phyloP scores from a whole-genome alignment of 2,888 invertebrate species.

The Drosophila pegasa region DNA sequence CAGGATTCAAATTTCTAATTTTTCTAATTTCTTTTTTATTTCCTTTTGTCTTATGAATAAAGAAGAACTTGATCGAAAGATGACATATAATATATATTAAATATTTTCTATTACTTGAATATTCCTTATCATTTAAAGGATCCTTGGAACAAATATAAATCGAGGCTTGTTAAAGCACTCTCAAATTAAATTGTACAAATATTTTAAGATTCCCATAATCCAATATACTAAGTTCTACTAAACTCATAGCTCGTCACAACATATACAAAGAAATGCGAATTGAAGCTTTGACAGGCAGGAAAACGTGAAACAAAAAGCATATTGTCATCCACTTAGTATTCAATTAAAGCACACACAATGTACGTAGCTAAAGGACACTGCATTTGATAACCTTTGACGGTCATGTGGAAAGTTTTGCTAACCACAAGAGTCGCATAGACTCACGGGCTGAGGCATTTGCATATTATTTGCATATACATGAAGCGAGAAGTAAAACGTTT shows the following conservation, averaged over 20 bases:
- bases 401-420: constrained; percentile 48
- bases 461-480: constrained; percentile 79
- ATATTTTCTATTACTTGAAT: too few species aligned
- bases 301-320: constrained; percentile 18
- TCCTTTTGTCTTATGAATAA: neutral
- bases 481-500: constrained; percentile 48
- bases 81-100: neutral
- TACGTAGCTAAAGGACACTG: constrained; percentile 26
- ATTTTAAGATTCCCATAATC: neutral
- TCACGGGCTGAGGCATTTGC: constrained; percentile 59
- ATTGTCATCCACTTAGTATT: constrained; percentile 52
- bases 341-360: constrained; percentile 44
- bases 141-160: too few species aligned
- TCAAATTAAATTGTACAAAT: too few species aligned
- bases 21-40: neutral
- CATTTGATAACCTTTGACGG: constrained; percentile 42
- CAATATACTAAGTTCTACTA: neutral
- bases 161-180: too few species aligned
- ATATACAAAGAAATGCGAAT: constrained; percentile 37
- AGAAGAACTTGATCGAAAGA: neutral
- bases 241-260: neutral
- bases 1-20: too few species aligned
- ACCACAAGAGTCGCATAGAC: constrained; percentile 15
- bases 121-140: too few species aligned
- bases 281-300: constrained; percentile 57